phyloP scores from a whole-genome alignment of 2,888 invertebrate species.

The Diaphora mendica region DNA sequence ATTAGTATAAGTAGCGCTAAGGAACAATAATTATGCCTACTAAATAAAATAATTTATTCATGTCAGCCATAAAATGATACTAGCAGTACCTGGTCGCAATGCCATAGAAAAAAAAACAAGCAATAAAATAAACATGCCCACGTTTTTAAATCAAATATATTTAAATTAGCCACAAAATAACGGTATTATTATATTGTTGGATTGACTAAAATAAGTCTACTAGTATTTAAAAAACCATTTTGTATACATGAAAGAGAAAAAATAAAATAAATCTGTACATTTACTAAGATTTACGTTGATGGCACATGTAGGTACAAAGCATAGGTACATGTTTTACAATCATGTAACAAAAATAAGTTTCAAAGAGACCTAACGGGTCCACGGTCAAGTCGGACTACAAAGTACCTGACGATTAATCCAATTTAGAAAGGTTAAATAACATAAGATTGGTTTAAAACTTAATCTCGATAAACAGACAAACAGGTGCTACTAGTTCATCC shows the following conservation, averaged over 20 bases:
- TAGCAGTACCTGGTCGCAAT: neutral
- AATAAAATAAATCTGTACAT: too few relatives aligned
- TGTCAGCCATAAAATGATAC: neutral
- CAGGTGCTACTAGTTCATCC: constrained; percentile 16
- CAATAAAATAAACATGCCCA: neutral
- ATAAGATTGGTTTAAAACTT: constrained; percentile 14
- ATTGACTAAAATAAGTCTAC: neutral
- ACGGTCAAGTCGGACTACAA: neutral
- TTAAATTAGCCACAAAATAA: neutral
- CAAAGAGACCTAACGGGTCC: neutral
- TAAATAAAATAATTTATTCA: neutral
- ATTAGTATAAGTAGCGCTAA: neutral
- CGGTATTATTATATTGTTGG: neutral
- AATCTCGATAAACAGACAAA: constrained; percentile 17
- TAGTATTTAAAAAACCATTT: too few relatives aligned
- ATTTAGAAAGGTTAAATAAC: constrained; percentile 8
- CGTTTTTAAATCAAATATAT: neutral
- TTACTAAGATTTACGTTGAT: too few relatives aligned
- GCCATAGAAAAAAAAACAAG: neutral
- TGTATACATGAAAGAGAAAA: too few relatives aligned
- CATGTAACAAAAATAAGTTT: neutral
- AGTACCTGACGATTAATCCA: constrained; percentile 5
- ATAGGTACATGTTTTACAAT: too few relatives aligned
- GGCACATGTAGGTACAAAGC: too few relatives aligned
- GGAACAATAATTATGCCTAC: neutral